Conservation (phyloP, 2,797 vertebrate species). For the Philypnodon macrostomus region DNA sequence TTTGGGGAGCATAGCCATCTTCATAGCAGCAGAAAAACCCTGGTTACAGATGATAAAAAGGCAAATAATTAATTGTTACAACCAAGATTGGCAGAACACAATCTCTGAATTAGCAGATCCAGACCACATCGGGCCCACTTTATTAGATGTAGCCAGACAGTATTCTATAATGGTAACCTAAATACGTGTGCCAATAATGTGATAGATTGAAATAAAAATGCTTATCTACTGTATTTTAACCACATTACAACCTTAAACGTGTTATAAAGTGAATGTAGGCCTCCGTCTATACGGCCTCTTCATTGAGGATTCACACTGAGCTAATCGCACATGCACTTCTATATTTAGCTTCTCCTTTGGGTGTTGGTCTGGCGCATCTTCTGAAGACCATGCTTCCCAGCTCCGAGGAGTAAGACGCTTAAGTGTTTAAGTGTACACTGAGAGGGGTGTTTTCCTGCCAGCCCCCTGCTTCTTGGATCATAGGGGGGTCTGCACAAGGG, state of each 20-base stretch:
- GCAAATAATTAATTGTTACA: too few relatives aligned
- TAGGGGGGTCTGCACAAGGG: conserved; percentile 15
- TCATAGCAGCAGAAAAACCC: too few relatives aligned
- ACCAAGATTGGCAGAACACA: too few relatives aligned
- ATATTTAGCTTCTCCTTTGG: conserved; percentile 68
- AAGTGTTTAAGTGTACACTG: conserved; percentile 52
- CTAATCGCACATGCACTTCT: conserved; percentile 63
- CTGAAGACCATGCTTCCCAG: conserved; percentile 65
- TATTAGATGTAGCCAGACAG: too few relatives aligned
- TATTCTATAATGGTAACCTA: not conserved
- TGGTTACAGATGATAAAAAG: too few relatives aligned
- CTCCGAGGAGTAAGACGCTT: conserved; percentile 64
- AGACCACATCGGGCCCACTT: too few relatives aligned
- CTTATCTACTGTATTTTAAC: conserved; percentile 27
- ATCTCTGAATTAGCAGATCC: too few relatives aligned
- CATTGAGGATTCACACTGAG: conserved; percentile 64
- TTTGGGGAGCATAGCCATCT: too few relatives aligned
- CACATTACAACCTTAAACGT: conserved; percentile 16
- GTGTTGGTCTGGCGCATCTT: conserved; percentile 56
- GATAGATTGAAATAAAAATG: conserved; percentile 8
- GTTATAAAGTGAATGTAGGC: conserved; percentile 5
- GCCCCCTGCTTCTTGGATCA: conserved; percentile 4
- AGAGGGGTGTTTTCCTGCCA: conserved; percentile 38
- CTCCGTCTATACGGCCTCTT: conserved; percentile 38
- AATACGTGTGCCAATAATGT: not conserved